These are phyloP conservation scores for Catalaphyllia jardinei DNA, from an alignment of 64 coral and sea anemone species.

Conservation along the genomic window DNA sequence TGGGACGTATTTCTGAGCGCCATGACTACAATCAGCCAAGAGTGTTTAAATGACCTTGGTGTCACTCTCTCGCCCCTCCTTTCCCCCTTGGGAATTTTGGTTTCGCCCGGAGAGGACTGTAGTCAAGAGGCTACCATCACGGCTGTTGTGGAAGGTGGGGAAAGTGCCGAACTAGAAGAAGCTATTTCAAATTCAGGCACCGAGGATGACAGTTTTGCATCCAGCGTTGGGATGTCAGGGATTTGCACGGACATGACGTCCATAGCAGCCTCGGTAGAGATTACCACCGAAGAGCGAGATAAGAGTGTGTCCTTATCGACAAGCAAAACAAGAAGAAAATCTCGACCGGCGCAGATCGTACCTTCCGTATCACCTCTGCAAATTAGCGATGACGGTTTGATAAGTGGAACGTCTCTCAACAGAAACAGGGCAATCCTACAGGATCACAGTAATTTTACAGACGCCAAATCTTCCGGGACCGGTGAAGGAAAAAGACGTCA, in stretches of 20 bases:
- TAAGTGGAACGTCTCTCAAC: background rate
- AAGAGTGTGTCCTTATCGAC: background rate
- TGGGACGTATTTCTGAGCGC: background rate
- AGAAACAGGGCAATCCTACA: slow-evolving; percentile 1
- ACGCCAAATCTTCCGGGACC: background rate
- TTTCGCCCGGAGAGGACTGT: slow-evolving; percentile 1
- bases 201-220: background rate
- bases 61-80: slow-evolving; percentile 10
- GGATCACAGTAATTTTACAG: slow-evolving; percentile 24
- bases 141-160: background rate
- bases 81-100: slow-evolving; percentile 4
- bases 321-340: background rate
- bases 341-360: background rate
- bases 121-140: background rate
- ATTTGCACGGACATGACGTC: slow-evolving; percentile 37
- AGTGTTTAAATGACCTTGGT: slow-evolving; percentile 29
- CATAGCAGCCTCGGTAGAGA: slow-evolving; percentile 64
- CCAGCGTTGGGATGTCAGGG: background rate
- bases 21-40: slow-evolving; percentile 17
- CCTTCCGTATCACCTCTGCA: slow-evolving; percentile 1
- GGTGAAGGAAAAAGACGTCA: background rate
- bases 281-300: slow-evolving; percentile 32
- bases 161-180: background rate
- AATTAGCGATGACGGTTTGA: background rate
- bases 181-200: background rate